Base-by-base conservation (phyloP, 1,140 invertebrate genomes). In the Philotrypesis tridentata region DNA sequence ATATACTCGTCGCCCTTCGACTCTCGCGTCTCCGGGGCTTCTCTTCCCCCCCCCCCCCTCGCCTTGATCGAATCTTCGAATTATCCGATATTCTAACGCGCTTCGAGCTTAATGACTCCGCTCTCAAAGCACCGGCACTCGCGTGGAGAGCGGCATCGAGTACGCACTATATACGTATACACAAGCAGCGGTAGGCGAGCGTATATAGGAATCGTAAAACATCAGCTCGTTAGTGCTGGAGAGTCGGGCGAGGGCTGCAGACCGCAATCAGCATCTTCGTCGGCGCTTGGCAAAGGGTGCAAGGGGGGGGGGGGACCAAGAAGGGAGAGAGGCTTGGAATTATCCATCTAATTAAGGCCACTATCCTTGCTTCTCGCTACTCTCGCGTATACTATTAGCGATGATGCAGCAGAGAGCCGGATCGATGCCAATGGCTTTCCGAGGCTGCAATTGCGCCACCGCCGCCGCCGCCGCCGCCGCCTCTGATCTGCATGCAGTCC, bases 341-440 rank as follows among this genome's bases (percentile, higher is more conserved):
- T 73, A 48, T 48, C 40, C 71, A 9, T 55, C 40, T 73, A 73
- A 73, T 73, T 73, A 60, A 60, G 71, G 71, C 25, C 43, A 27
- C 8, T 55, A 55, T 27, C 40, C 48, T 72, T 43, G 70, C 33
- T 37, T 37, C 43, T 73, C 37, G 70, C 8, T 17, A 14, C 67
- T 21, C 29, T 31, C 9, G 61, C 29, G 33, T 6, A 12, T 31
- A 27, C 40, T 73, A 40, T n/a, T 40, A 40, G 31, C 27, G 31
- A 68, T 33, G 67, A 68, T 68, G 29, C 29, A 68, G 67, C 27
- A 21, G n/a, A n/a, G n/a, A n/a, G 67, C 17, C 29, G 31, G 67
- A 70, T 68, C 31, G 67, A 68, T 68, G 27, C 29, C 29, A 68
- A 33, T 68, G 31, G 67, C 67, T 68, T 55, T 55, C 48, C 14